Conservation (phyloP, 2,888 invertebrate species). For the Andrena bicolor region DNA sequence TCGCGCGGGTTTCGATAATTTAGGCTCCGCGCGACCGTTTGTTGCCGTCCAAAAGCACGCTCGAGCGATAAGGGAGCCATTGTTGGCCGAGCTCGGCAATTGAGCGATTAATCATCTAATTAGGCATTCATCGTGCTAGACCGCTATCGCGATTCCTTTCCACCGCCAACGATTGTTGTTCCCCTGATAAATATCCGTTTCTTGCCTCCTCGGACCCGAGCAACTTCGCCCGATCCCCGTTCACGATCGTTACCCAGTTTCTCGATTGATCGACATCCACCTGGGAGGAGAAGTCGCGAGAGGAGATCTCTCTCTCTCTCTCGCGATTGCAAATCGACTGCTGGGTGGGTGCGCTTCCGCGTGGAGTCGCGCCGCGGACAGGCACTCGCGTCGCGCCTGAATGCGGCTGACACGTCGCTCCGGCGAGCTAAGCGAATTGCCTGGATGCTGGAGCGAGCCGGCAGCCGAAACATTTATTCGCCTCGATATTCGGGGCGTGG, state of each 20-base stretch:
- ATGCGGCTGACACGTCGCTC: slow-evolving; percentile 57
- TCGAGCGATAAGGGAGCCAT: slow-evolving; percentile 76
- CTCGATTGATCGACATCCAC: slow-evolving; percentile 29
- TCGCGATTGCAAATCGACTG: slow-evolving; percentile 42
- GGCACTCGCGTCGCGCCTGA: slow-evolving; percentile 55
- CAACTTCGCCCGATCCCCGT: slow-evolving; percentile 33
- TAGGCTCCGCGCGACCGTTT: slow-evolving; percentile 48
- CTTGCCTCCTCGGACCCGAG: slow-evolving; percentile 38
- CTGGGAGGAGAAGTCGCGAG: slow-evolving; percentile 13
- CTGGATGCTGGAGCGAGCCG: slow-evolving; percentile 18
- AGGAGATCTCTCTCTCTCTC: background rate
- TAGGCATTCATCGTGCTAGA: slow-evolving; percentile 74
- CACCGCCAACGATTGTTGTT: slow-evolving; percentile 63
- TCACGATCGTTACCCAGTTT: slow-evolving; percentile 13
- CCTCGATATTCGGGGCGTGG: slow-evolving; percentile 24
- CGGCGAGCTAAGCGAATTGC: slow-evolving; percentile 54
- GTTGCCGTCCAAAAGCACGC: slow-evolving; percentile 71
- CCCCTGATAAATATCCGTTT: slow-evolving; percentile 71
- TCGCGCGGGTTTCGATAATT: background rate
- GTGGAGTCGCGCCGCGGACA: slow-evolving; percentile 34
- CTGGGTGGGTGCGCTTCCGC: background rate
- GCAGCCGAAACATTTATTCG: slow-evolving; percentile 39
- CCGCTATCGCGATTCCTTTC: slow-evolving; percentile 56
- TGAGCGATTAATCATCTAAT: slow-evolving; percentile 82
- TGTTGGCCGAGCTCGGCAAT: slow-evolving; percentile 73